A percentile compares a stretch with the other conserved stretches of the same genome.
These are phyloP conservation scores for Chrysolina oricalcia DNA, from an alignment of 2,888 invertebrate species.

Conservation along the genomic window DNA sequence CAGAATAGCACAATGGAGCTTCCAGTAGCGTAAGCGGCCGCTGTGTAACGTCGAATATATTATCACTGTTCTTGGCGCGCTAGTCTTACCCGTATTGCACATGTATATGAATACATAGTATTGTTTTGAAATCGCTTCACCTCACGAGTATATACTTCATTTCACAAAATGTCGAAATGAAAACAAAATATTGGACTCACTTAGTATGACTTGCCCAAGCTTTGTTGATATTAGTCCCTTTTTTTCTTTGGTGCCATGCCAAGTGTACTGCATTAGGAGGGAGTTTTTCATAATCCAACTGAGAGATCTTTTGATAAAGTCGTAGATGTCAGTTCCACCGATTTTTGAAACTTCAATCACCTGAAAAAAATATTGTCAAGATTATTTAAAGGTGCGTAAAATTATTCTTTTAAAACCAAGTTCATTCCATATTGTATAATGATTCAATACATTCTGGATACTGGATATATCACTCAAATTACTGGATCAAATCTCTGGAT, in stretches of 20 bases:
- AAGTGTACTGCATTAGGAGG: conserved; percentile 27
- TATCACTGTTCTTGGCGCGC: background rate
- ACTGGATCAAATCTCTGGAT: conserved; percentile 15
- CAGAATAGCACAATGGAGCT: too few species aligned
- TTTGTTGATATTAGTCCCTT: conserved; percentile 21
- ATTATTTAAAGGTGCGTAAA: background rate
- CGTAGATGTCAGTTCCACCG: conserved; percentile 27
- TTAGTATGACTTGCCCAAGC: conserved; percentile 32
- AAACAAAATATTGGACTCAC: conserved; percentile 28
- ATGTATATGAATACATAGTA: too few species aligned
- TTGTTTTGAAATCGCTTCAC: background rate
- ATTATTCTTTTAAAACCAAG: conserved; percentile 6
- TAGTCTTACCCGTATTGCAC: too few species aligned
- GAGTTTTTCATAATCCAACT: conserved; percentile 25
- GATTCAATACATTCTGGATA: conserved; percentile 10
- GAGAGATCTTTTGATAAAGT: conserved; percentile 22
- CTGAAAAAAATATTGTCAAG: conserved; percentile 25
- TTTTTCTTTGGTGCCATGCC: conserved; percentile 27
- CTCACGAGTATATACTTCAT: background rate
- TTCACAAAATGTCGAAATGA: conserved; percentile 22
- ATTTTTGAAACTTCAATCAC: conserved; percentile 24
- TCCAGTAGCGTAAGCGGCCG: background rate
- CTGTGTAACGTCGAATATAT: background rate
- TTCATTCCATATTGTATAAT: conserved; percentile 19
- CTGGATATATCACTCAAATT: conserved; percentile 9